Conservation (phyloP, 2,113 vertebrate genomes). For the Rhinolophus ferrumequinum region DNA sequence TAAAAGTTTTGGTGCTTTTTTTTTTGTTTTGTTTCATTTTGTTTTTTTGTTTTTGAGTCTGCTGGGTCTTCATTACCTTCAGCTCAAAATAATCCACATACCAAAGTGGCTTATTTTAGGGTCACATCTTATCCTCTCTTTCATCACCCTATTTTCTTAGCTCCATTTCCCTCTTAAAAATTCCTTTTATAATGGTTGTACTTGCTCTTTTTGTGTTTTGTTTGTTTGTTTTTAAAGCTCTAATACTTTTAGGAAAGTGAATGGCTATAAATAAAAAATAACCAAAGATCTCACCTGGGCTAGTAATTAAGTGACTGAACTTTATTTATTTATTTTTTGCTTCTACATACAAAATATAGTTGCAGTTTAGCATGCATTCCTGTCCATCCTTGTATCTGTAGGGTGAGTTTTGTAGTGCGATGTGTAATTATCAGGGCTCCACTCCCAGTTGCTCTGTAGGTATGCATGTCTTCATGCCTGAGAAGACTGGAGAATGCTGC, state of each 20-base stretch:
- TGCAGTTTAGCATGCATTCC: background rate
- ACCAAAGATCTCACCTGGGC: background rate
- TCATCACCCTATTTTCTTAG: background rate
- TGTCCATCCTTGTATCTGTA: background rate
- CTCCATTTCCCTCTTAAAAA: background rate
- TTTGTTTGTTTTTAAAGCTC: background rate
- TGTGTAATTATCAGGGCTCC: background rate
- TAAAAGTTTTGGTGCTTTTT: too few relatives aligned
- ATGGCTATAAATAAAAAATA: background rate
- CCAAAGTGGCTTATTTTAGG: background rate
- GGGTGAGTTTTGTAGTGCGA: background rate
- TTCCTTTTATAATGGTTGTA: background rate
- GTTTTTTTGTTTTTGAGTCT: background rate
- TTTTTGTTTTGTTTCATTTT: too few relatives aligned
- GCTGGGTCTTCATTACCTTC: background rate
- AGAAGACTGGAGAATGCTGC: background rate
- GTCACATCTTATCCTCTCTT: background rate
- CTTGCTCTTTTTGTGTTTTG: background rate
- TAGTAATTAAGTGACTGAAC: background rate
- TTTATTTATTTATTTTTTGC: background rate
- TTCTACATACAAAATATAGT: background rate
- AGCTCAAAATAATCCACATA: background rate
- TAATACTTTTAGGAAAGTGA: background rate
- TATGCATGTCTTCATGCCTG: rapidly evolving
- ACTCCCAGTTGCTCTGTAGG: background rate